Percentiles rank a stretch among this genome's conserved stretches.
These are phyloP conservation scores for Aplysina aerophoba DNA, from an alignment of 37 sponge, comb jelly and placozoan species.

Conservation along the genomic window DNA sequence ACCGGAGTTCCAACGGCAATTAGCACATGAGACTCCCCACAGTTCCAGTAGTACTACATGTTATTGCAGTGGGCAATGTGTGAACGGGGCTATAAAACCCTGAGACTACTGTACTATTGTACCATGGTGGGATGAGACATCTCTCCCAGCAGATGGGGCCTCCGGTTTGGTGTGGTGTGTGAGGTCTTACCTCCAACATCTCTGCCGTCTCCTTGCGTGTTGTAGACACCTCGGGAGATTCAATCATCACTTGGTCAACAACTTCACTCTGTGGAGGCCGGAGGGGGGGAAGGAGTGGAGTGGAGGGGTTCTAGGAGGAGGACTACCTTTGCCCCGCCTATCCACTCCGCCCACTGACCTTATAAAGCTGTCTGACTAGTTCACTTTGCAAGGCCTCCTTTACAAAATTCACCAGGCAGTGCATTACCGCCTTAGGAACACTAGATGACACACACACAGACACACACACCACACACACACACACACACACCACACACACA, in stretches of 20 bases:
- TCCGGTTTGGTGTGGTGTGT: background rate
- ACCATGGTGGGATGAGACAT: too few relatives aligned
- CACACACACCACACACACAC: too few relatives aligned
- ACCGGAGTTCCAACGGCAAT: too few relatives aligned
- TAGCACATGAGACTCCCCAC: too few relatives aligned
- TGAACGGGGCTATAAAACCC: background rate
- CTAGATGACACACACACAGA: too few relatives aligned
- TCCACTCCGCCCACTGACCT: slow-evolving; percentile 30
- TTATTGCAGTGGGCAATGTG: background rate
- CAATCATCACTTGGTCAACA: slow-evolving; percentile 84
- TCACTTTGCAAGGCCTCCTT: slow-evolving; percentile 84
- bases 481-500: too few relatives aligned
- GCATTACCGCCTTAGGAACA: slow-evolving; percentile 97
- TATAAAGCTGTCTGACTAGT: slow-evolving; percentile 90
- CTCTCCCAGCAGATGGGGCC: too few relatives aligned
- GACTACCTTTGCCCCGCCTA: too few relatives aligned
- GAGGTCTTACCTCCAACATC: slow-evolving; percentile 63
- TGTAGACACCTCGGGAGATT: slow-evolving; percentile 58
- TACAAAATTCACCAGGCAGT: slow-evolving; percentile 93
- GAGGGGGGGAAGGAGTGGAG: background rate
- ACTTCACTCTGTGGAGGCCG: slow-evolving; percentile 53
- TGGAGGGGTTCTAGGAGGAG: too few relatives aligned
- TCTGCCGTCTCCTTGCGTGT: slow-evolving; percentile 74
- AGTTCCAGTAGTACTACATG: too few relatives aligned
- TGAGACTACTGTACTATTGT: too few relatives aligned